Conservation (phyloP, 2,797 vertebrate genomes). For the Xiphophorus birchmanni region DNA sequence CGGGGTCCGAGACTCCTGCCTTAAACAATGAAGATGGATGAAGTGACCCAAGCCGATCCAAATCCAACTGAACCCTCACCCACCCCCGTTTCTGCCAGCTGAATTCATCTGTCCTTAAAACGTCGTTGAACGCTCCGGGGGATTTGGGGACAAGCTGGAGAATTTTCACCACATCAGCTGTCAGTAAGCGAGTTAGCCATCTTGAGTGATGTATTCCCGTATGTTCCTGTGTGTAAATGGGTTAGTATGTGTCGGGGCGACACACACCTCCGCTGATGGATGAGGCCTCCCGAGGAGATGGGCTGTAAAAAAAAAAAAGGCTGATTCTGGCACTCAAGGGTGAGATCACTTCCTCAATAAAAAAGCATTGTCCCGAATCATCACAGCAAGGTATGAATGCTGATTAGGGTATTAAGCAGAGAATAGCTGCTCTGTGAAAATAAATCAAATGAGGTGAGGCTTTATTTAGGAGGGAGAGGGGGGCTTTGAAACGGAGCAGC, state of each 20-base stretch:
- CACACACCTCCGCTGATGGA: constrained; percentile 91
- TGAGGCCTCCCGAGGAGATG: constrained; percentile 91
- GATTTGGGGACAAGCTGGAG: constrained; percentile 81
- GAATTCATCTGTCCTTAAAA: constrained; percentile 85
- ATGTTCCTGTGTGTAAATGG: constrained; percentile 73
- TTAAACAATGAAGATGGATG: constrained; percentile 75
- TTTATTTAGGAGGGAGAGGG: constrained; percentile 41
- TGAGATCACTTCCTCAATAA: constrained; percentile 99
- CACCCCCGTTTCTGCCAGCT: constrained; percentile 52
- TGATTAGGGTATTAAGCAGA: constrained; percentile 97
- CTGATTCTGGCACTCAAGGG: constrained; percentile 96
- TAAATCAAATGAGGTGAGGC: constrained; percentile 77
- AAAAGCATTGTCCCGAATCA: constrained; percentile 94
- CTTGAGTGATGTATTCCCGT: constrained; percentile 67
- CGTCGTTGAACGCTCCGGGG: constrained; percentile 82
- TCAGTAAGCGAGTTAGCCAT: constrained; percentile 92
- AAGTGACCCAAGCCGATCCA: constrained; percentile 56
- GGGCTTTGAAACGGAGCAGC: constrained; percentile 13
- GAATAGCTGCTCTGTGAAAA: constrained; percentile 91
- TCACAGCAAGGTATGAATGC: constrained; percentile 95
- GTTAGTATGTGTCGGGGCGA: constrained; percentile 75
- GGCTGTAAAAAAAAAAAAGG: constrained; percentile 82
- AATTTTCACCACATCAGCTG: constrained; percentile 88
- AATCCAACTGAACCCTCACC: constrained; percentile 23
- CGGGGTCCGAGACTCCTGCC: background rate